Conservation (phyloP, 1,140 invertebrate species). For the Brachionus plicatilis region DNA sequence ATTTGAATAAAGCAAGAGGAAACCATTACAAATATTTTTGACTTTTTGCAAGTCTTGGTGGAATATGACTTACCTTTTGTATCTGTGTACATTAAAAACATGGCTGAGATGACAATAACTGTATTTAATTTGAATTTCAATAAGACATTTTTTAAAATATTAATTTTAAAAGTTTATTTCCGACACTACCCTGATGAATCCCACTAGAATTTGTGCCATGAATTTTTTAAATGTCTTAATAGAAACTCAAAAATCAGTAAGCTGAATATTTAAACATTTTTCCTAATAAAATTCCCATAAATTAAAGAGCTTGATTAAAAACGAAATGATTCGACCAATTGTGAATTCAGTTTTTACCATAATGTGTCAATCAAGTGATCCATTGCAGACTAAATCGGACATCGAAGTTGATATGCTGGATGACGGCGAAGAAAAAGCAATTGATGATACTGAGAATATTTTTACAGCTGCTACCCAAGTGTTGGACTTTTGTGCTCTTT, state of each 20-base stretch:
- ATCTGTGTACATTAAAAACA: not conserved
- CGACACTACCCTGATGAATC: not conserved
- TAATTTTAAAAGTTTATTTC: not conserved
- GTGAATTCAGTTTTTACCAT: not conserved
- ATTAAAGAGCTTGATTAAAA: constrained; percentile 14
- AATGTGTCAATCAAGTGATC: constrained; percentile 37
- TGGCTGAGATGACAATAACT: constrained; percentile 14
- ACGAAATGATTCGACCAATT: constrained; percentile 28
- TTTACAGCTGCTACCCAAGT: constrained; percentile 35
- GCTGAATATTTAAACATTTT: not conserved
- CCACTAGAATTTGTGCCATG: constrained; percentile 31
- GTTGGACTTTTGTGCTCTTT: constrained; percentile 18
- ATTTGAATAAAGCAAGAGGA: constrained; percentile 4
- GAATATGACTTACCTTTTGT: constrained; percentile 15
- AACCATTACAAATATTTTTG: constrained; percentile 15
- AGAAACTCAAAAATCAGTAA: constrained; percentile 37
- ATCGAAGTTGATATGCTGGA: constrained; percentile 13
- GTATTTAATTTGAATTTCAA: not conserved
- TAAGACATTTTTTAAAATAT: not conserved
- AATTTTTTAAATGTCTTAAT: constrained; percentile 28
- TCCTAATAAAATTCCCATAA: not conserved
- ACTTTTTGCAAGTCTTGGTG: constrained; percentile 15
- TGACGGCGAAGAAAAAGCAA: constrained; percentile 4
- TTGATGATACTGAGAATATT: constrained; percentile 34
- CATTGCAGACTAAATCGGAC: constrained; percentile 34